A percentile compares a stretch with the other conserved stretches of the same genome.
Evolutionary conservation across 1,140 invertebrate genomes (phyloP).

Genomic region (Artemia franciscana): DNA sequence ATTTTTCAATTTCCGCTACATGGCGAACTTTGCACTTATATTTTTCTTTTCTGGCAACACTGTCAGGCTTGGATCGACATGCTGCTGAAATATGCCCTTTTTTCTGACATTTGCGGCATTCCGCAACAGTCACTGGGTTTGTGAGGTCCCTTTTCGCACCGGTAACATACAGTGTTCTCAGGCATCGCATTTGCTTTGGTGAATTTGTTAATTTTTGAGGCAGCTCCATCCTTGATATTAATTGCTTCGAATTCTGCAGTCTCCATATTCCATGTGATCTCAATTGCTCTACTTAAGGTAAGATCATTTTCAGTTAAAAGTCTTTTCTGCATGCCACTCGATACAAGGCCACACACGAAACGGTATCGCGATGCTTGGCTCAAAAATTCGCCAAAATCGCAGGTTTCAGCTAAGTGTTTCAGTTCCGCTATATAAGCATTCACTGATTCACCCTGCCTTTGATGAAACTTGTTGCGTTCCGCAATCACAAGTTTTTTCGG

Average conservation of each 20-base stretch:
- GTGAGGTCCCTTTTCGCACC: too few species aligned
- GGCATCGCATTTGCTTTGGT: too few species aligned
- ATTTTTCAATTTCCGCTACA: too few species aligned
- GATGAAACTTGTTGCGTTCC: conserved; percentile 6
- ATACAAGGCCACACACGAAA: conserved; percentile 4
- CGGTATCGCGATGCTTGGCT: conserved; percentile 1
- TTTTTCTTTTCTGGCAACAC: too few species aligned
- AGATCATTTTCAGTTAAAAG: conserved; percentile 2
- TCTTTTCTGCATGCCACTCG: background rate
- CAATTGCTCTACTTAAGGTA: conserved; percentile 2
- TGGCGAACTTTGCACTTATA: too few species aligned
- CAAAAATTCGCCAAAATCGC: conserved; percentile 6
- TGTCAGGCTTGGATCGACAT: too few species aligned
- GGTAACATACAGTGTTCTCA: too few species aligned
- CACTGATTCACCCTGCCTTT: conserved; percentile 1
- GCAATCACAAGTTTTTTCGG: conserved; percentile 5
- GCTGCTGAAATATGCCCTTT: too few species aligned
- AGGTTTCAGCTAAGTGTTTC: conserved; percentile 1
- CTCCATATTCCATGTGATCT: conserved; percentile 2
- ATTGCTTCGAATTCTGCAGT: background rate
- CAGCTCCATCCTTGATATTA: background rate
- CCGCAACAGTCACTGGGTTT: too few species aligned
- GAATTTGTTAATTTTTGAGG: background rate
- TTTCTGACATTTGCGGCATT: too few species aligned
- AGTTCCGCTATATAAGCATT: conserved; percentile 1